Percentiles rank a stretch among this genome's conserved stretches.
These are phyloP conservation scores for Ditylenchus dipsaci DNA, from an alignment of 1,140 invertebrate genomes.

Conservation along the genomic window DNA sequence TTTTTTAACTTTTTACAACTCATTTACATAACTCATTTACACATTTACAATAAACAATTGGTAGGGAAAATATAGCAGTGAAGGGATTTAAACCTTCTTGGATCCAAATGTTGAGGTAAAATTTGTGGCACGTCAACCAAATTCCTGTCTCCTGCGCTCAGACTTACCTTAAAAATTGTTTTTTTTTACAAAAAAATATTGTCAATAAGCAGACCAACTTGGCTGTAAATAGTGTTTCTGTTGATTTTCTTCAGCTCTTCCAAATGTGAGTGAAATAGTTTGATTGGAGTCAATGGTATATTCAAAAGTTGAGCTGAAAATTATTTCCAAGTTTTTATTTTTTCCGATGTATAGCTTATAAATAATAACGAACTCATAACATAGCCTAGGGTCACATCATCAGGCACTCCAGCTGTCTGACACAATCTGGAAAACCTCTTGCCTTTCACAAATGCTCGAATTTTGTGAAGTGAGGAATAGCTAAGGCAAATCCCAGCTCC, in stretches of 20 bases:
- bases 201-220: neutral
- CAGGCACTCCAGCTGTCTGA: neutral
- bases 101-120: neutral
- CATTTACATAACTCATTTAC: too few relatives aligned
- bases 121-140: neutral
- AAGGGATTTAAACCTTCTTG: neutral
- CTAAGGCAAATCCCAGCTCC: constrained; percentile 2
- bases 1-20: too few relatives aligned
- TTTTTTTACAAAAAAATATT: neutral
- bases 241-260: constrained; percentile 3
- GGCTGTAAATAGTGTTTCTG: neutral
- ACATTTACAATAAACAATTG: too few relatives aligned
- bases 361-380: neutral
- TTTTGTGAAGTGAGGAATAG: neutral
- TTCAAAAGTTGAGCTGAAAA: constrained; percentile 1
- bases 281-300: neutral
- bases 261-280: constrained; percentile 5
- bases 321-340: neutral
- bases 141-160: neutral
- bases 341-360: neutral
- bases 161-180: constrained; percentile 3
- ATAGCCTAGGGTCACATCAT: constrained; percentile 9
- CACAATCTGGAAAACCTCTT: neutral
- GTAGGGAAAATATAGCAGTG: neutral
- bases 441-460: neutral